Base-by-base conservation (phyloP, 2,113 vertebrate genomes). In the Bos taurus region DNA sequence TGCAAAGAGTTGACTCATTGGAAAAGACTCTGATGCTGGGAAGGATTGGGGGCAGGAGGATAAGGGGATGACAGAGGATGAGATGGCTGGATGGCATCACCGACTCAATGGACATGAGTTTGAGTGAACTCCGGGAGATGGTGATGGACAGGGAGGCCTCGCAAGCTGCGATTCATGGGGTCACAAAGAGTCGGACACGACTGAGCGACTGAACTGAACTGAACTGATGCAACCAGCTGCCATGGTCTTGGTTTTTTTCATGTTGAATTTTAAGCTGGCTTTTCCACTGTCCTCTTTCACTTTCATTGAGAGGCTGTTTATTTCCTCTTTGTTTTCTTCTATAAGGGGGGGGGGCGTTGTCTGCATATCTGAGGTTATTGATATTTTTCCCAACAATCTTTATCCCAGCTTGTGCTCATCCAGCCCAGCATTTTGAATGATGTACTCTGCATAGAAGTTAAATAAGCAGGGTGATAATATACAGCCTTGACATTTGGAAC, bases 321-420 rank as follows among this genome's bases (percentile, higher is more conserved):
- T 9, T 40, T 71, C n/a, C 9, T 36, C 67, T 71, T 71, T 36
- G 64, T 23, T 71, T 71, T 71, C 67, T 71, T n/a, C 19, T 71
- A 12, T 71, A 23, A 71, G n/a, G 10, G 19, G n/a, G n/a, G 10
- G n/a, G n/a, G 5, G 19, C 0, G 0, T 71, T 71, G n/a, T 71
- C 19, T 23, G n/a, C 19, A 71, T 71, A 71, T 71, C n/a, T 12
- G 67, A 71, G n/a, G n/a, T 40, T 71, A 71, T 23, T 36, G 67
- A 71, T 71, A 40, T 71, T 71, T 71, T 10, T 23, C 10, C 67
- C 19, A 71, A 71, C 4, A 40, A 12, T 71, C 67, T 71, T 71
- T 71, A 40, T 71, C 19, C 10, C 19, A 40, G 19, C 67, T 71
- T 71, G 67, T 71, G n/a, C 67, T 71, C 67, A 40, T 71, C n/a